A percentile compares a stretch with the other conserved stretches of the same genome.
Evolutionary conservation across 2,113 vertebrate species (phyloP).

Genomic region (Ornithorhynchus anatinus): DNA sequence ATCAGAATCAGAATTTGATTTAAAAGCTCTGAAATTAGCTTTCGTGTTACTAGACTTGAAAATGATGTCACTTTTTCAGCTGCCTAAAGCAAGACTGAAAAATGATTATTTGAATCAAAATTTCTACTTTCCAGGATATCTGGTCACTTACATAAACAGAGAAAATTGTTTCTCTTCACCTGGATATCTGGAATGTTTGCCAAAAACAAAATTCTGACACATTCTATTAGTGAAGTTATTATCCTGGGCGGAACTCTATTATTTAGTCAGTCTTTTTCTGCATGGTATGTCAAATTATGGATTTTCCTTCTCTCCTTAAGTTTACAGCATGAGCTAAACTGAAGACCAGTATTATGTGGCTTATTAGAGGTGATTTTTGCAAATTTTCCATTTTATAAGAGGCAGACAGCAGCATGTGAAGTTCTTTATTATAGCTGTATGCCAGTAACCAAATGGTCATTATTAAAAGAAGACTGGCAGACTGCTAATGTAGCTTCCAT

Average conservation of each 20-base stretch:
- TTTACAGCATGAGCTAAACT: slow-evolving; percentile 62
- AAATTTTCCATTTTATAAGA: slow-evolving; percentile 47
- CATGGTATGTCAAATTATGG: slow-evolving; percentile 20
- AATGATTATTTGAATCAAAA: slow-evolving; percentile 21
- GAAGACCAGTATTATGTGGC: slow-evolving; percentile 60
- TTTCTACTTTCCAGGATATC: background rate
- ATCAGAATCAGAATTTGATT: background rate
- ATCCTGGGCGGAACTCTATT: slow-evolving; percentile 35
- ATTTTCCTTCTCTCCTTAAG: slow-evolving; percentile 42
- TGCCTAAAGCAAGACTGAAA: slow-evolving; percentile 6
- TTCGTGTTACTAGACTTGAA: background rate
- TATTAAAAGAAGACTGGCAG: too few species aligned
- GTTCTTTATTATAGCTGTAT: too few species aligned
- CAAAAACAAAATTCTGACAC: slow-evolving; percentile 22
- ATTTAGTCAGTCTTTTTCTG: slow-evolving; percentile 34
- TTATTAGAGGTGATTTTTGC: slow-evolving; percentile 63
- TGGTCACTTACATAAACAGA: background rate
- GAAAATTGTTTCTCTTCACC: background rate
- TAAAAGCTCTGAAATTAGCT: background rate
- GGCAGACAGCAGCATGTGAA: slow-evolving; percentile 61
- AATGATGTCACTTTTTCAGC: background rate
- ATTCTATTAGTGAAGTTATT: slow-evolving; percentile 28
- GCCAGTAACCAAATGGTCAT: too few species aligned
- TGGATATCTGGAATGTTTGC: slow-evolving; percentile 14
- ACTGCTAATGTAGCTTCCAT: too few species aligned